phyloP scores from a whole-genome alignment of 1,140 invertebrate species.

The Danaus plexippus region DNA sequence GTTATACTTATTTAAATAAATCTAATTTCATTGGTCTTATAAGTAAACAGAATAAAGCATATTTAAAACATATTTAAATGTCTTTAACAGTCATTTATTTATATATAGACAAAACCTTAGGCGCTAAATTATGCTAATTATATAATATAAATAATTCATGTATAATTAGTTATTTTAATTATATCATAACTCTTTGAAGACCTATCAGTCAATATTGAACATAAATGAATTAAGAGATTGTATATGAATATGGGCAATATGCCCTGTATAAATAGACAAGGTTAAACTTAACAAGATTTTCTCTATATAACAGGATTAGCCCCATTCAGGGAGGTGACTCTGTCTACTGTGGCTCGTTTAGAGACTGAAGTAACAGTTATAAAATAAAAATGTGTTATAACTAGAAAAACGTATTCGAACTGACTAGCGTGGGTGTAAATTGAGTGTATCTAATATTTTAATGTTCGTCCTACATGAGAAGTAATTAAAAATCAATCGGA shows the following conservation, averaged over 20 bases:
- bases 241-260: conserved; percentile 7
- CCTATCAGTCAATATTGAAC: conserved; percentile 13
- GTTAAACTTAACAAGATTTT: conserved; percentile 18
- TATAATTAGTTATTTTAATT: conserved; percentile 3
- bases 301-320: conserved; percentile 15
- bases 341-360: conserved; percentile 12
- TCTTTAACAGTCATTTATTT: not conserved
- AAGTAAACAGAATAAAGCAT: too few relatives aligned
- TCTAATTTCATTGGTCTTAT: too few relatives aligned
- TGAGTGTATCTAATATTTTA: too few relatives aligned
- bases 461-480: too few relatives aligned
- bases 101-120: not conserved
- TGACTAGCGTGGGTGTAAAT: too few relatives aligned
- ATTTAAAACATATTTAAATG: too few relatives aligned
- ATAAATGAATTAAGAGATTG: conserved; percentile 12
- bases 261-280: conserved; percentile 11
- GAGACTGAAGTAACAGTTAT: conserved; percentile 10
- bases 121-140: not conserved
- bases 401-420: too few relatives aligned
- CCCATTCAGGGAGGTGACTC: conserved; percentile 14
- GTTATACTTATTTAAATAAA: too few relatives aligned
- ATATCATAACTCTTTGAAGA: conserved; percentile 12
- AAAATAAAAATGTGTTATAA: conserved; percentile 13
- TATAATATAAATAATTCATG: not conserved
- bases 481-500: too few relatives aligned